Evolutionary conservation across 2,797 vertebrate genomes (phyloP).

Genomic region (Denticeps clupeoides): DNA sequence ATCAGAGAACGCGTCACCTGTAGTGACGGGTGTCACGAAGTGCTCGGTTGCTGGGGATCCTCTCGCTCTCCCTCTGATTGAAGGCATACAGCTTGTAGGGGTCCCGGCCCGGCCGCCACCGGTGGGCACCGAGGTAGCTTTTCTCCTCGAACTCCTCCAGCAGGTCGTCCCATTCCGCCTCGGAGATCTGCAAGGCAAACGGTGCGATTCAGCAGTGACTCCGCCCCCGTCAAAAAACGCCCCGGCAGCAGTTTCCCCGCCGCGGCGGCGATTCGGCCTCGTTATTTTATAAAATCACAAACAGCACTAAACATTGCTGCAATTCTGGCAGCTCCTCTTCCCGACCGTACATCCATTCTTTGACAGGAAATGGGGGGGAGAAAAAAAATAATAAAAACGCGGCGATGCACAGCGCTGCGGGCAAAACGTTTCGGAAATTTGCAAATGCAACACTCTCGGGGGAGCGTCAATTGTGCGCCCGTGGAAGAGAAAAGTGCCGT

Average conservation of each 20-base stretch:
- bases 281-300: slow-evolving; percentile 2
- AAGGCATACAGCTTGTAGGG: slow-evolving; percentile 90
- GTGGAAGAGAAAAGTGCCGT: too few species aligned
- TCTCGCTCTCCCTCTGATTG: slow-evolving; percentile 92
- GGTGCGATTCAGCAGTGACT: slow-evolving; percentile 15
- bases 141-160: slow-evolving; percentile 90
- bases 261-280: slow-evolving; percentile 11
- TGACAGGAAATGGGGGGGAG: neutral
- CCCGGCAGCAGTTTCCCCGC: neutral
- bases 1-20: slow-evolving; percentile 67
- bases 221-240: slow-evolving; percentile 28
- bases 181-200: slow-evolving; percentile 78
- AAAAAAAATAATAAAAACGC: neutral
- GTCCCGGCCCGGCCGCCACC: slow-evolving; percentile 84
- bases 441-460: too few species aligned
- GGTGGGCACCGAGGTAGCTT: slow-evolving; percentile 72
- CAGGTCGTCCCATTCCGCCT: slow-evolving; percentile 86
- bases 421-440: too few species aligned
- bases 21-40: slow-evolving; percentile 81
- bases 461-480: too few species aligned
- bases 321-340: too few species aligned
- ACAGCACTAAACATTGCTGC: too few species aligned
- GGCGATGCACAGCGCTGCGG: too few species aligned
- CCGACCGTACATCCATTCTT: too few species aligned
- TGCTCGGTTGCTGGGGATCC: slow-evolving; percentile 82